phyloP scores from a whole-genome alignment of 2,797 vertebrate species.

The Molossus alvarezi region DNA sequence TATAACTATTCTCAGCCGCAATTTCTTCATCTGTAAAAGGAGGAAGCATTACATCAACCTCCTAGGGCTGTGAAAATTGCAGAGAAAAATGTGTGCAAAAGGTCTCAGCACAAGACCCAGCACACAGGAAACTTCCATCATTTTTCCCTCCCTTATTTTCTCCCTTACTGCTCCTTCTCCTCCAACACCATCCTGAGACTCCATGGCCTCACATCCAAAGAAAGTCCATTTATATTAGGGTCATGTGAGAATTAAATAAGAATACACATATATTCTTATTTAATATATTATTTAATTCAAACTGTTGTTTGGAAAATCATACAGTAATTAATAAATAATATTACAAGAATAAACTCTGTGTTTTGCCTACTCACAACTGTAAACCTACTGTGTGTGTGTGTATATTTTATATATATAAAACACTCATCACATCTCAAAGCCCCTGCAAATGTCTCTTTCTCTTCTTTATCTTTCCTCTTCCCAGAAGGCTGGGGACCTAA shows the following conservation, averaged over 20 bases:
- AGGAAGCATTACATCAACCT: background rate
- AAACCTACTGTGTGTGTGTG: background rate
- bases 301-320: background rate
- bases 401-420: background rate
- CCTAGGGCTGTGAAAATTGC: conserved; percentile 9
- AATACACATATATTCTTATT: background rate
- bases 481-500: background rate
- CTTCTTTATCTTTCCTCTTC: background rate
- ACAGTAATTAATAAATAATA: background rate
- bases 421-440: background rate
- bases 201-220: background rate
- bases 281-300: too few relatives aligned
- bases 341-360: background rate
- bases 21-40: conserved; percentile 45
- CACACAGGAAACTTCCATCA: background rate
- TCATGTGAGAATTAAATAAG: background rate
- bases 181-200: background rate
- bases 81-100: conserved; percentile 23
- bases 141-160: background rate
- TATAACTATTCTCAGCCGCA: background rate
- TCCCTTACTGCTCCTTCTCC: background rate
- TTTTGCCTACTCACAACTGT: background rate
- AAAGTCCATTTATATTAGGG: background rate
- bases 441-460: background rate
- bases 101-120: background rate